Evolutionary conservation across 2,797 vertebrate genomes (phyloP), one percentile per base, ranked within the genome.

Genomic region (Gallinago nigripennis): DNA sequence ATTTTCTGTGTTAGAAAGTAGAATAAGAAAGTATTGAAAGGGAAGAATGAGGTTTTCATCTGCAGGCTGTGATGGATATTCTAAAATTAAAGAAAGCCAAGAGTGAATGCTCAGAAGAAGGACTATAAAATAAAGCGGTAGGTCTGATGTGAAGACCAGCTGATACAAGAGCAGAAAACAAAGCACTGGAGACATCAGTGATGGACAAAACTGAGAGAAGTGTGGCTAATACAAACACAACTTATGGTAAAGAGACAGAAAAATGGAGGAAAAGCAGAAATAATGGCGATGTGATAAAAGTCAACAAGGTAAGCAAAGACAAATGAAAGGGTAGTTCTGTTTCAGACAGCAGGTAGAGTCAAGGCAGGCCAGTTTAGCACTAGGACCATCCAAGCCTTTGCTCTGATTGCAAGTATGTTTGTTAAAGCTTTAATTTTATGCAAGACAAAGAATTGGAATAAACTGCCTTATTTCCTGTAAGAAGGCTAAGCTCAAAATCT

Each of bases 311-410:
- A 78, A 78, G 7, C 2, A 65, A 82, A 68, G 8, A 16, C 2
- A 35, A 69, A 41, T 1, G 35, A 66, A 71, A 80, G 2, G 1
- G 8, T 37, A 33, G 8, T 6, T 64, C 10, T 71, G 18, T 63
- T 78, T 87, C 53, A 64, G 24, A 72, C 10, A 77, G 20, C 24
- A 35, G 12, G 5, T 43, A 51, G 50, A 63, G 12, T 37, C 28
- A 68, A 86, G 19, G 6, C 14, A 81, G 37, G 2, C 2, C 5
- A 12, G 6, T 76, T 57, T 20, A 70, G 23, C 12, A 3, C 13
- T 64, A 3, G 33, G n/a, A n/a, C 2, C 0, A 1, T 43, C 5
- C 12, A 64, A 45, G 15, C 4, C 19, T 88, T 53, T 85, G 31
- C 8, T 86, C 17, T 53, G n/a, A 37, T 5, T 57, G 20, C 10